These are phyloP conservation scores for Carollia perspicillata DNA, from an alignment of 2,113 vertebrate genomes.

Conservation along the genomic window DNA sequence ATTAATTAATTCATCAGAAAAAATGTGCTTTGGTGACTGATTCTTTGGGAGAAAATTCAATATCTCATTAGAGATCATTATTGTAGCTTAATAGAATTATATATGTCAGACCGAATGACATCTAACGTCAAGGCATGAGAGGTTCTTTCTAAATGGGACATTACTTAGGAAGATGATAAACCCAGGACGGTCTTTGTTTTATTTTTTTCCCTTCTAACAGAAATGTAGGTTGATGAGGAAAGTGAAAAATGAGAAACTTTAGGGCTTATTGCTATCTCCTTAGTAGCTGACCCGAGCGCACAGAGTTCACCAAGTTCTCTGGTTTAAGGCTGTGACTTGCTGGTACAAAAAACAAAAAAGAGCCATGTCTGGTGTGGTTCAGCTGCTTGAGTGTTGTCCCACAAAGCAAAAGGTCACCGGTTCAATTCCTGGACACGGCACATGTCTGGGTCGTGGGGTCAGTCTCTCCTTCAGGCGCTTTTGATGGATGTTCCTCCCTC, in stretches of 20 bases:
- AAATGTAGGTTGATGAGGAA: neutral
- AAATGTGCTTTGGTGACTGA: constrained; percentile 75
- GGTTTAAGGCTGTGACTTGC: neutral
- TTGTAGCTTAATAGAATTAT: constrained; percentile 74
- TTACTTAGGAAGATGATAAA: constrained; percentile 31
- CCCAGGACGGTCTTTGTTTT: neutral
- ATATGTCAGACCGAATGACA: constrained; percentile 73
- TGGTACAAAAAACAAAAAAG: neutral
- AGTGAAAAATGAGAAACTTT: neutral
- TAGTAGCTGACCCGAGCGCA: neutral
- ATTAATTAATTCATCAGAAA: constrained; percentile 76
- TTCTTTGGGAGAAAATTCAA: constrained; percentile 72
- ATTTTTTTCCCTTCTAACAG: neutral
- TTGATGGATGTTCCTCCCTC: too few species aligned
- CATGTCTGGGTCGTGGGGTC: too few species aligned
- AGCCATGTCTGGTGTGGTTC: too few species aligned
- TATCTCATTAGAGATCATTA: constrained; percentile 79
- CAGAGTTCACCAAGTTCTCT: neutral
- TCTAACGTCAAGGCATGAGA: constrained; percentile 62
- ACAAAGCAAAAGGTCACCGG: too few species aligned
- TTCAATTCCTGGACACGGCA: too few species aligned
- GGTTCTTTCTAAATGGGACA: constrained; percentile 58
- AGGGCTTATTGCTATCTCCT: neutral
- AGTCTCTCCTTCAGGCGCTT: too few species aligned
- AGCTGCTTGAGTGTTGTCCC: too few species aligned